Evolutionary conservation across 2,113 vertebrate species (phyloP).

Genomic region (Paradisaea rubra): DNA sequence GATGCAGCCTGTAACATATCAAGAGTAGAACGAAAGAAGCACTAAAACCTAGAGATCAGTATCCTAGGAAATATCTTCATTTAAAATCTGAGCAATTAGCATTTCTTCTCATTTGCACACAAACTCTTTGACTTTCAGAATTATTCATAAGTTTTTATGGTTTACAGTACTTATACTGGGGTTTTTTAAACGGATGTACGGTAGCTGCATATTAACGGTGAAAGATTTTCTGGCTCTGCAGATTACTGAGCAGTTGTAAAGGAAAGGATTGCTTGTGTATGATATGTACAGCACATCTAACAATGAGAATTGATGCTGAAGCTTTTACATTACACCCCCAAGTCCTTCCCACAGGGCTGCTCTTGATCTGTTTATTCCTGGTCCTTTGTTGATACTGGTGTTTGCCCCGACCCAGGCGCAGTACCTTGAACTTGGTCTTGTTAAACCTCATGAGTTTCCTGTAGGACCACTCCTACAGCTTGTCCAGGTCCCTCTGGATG

Average conservation of each 20-base stretch:
- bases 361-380: not conserved
- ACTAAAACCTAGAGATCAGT: constrained; percentile 12
- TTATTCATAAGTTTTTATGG: constrained; percentile 3
- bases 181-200: not conserved
- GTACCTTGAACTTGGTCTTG: not conserved
- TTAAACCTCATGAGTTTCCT: not conserved
- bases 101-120: constrained; percentile 32
- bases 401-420: accelerated
- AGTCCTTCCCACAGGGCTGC: not conserved
- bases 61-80: not conserved
- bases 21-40: constrained; percentile 35
- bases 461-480: accelerated
- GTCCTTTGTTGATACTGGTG: accelerated
- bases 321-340: not conserved
- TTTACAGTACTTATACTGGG: not conserved
- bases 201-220: not conserved
- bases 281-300: not conserved
- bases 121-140: constrained; percentile 29
- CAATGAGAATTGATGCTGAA: not conserved
- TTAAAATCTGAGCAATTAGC: constrained; percentile 4
- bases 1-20: not conserved
- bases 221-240: not conserved
- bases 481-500: not conserved
- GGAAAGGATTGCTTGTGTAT: not conserved
- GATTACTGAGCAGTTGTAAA: not conserved